Base-by-base conservation (phyloP, 2,888 invertebrate genomes). In the Cremastobaeus sp. region DNA sequence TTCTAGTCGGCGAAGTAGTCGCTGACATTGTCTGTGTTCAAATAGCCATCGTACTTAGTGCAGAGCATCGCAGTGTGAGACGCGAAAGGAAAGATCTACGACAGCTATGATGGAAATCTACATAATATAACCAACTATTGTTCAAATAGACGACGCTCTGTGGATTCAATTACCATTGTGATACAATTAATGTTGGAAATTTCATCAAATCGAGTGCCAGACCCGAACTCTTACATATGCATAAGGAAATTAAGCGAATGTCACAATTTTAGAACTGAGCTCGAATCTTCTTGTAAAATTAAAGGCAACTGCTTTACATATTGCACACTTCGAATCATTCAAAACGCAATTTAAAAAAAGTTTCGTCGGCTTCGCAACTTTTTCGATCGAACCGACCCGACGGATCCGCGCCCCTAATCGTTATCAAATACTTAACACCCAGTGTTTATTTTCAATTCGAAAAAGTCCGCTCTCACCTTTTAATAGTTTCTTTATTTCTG, bases 101-200 rank as follows among this genome's bases (percentile, higher is more conserved):
- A 81, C 82, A 81, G 85, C 85, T 80, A 80, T 81, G 83, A 77
- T 78, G 82, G 82, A 87, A 88, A 88, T 87, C 86, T 87, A 85
- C 86, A 88, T 88, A 87, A 87, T 87, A 87, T 87, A 87, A 87
- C 87, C 87, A 87, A 87, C 87, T 87, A 87, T 87, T 87, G 86
- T 87, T 87, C 87, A 87, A 87, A 87, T 87, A 87, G 86, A 87
- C 86, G 86, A 83, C 82, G 86, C 86, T 85, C 83, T 82, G 84
- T 84, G 87, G 86, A 87, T 87, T 87, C 86, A 87, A 87, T 87
- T 87, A 87, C 87, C 87, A 87, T 87, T 87, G 87, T 86, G 87
- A 86, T 87, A 87, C 87, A 87, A 87, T 87, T 87, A 87, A 86
- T 87, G 87, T 87, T 87, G 86, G 87, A 84, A 87, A 86, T 87